Evolutionary conservation across 2,797 vertebrate species (phyloP), one percentile per base, ranked within the genome.

Genomic region (Limosa lapponica): DNA sequence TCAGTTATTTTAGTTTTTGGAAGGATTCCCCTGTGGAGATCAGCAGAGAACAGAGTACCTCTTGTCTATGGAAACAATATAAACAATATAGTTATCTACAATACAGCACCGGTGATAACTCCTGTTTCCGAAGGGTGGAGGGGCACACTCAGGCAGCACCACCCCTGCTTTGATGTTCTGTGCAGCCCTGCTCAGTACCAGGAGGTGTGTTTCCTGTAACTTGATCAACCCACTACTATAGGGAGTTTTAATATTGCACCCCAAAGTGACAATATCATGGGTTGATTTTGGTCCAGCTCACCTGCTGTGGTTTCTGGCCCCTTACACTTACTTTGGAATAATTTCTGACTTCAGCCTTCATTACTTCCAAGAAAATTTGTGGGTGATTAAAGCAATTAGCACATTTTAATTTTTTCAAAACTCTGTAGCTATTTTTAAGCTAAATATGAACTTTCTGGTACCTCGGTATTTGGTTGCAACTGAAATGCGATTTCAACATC

Each of bases 371-470:
- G 37, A 67, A 94, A 72, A 82, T 36, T 3, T 48, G 36, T 44
- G 84, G 13, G 34, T 44, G 69, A 80, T 70, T 57, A 87, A 91
- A 96, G 57, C 2, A 4, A 85, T 87, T 69, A 64, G 18, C 32
- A 61, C 18, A 65, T 78, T 86, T 73, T 36, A 34, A 37, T 67
- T 95, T 96, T 96, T 91, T 71, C 49, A 71, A 72, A 67, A 34
- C 36, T 77, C 61, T 73, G 57, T 46, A 69, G 55, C 27, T 80
- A 52, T 44, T 83, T 83, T 57, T 71, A 74, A 87, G 8, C 19
- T 64, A 77, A 87, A 32, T 41, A 30, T 46, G 34, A 65, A 58
- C 62, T 43, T 55, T 52, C 77, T 49, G 3, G 72, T 43, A 83
- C 30, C 14, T 37, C 64, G 34, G n/a, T 54, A 51, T 69, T 90